Evolutionary conservation across 2,113 vertebrate species (phyloP), one percentile per base, ranked within the genome.

Genomic region (Sander lucioperca): DNA sequence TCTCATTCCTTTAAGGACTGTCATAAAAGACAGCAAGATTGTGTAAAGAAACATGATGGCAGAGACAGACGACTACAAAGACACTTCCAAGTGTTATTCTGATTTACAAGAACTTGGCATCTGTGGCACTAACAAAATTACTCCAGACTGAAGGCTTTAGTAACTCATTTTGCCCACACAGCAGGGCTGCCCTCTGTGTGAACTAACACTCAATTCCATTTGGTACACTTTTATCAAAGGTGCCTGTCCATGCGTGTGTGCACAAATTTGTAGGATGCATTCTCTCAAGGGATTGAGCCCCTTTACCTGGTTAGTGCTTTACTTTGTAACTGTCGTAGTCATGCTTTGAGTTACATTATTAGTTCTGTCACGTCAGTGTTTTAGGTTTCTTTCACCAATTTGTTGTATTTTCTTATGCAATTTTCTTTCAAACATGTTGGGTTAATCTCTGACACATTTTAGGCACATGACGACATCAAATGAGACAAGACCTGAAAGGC

Each of bases 391-490:
- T 6, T 39, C 14, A 33, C 16, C 14, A 18, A 59, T 59, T 19
- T 36, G 61, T 36, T 18, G 39, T 39, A 43, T 43, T 63, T 63
- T n/a, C 19, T 30, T 3, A 63, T 39, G 62, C 45, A 23, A 25
- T 65, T 15, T 23, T 25, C 39, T 47, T 15, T 15, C 6, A 19
- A 21, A 70, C 27, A 75, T 25, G 51, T 33, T n/a, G 36, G 30
- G 36, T 57, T 47, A 27, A 50, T 48, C 43, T 58, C 71, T 36
- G 12, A 53, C 45, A 36, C 5, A 8, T 80, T 67, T 77, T n/a
- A 69, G 9, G 58, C 74, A 72, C 68, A 70, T 53, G 66, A 81
- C 33, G 30, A 36, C 75, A 83, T 74, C 69, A 85, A 73, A 85
- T 39, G n/a, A 74, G 47, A 64, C 25, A 6, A 45, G 73, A 73